Evolutionary conservation across 2,888 invertebrate species (phyloP).

Genomic region (Aricia artaxerxes): DNA sequence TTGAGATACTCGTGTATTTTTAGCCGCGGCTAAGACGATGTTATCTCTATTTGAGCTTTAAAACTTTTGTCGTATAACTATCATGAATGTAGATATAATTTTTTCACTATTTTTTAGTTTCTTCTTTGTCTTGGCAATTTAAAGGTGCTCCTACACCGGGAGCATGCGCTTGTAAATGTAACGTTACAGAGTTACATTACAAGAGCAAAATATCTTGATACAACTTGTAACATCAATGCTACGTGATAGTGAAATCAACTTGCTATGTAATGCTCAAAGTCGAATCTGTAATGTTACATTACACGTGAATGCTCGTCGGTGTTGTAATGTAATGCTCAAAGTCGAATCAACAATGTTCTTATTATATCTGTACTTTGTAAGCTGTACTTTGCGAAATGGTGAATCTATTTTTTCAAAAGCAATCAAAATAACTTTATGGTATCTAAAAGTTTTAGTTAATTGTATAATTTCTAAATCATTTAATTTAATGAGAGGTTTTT

Average conservation of each 20-base stretch:
- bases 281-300: too few relatives aligned
- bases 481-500: background rate
- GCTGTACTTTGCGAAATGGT: background rate
- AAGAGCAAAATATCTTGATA: too few relatives aligned
- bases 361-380: background rate
- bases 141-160: background rate
- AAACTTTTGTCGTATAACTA: background rate
- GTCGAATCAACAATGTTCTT: too few relatives aligned
- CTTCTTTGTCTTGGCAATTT: background rate
- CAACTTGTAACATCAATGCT: too few relatives aligned
- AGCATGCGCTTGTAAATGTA: too few relatives aligned
- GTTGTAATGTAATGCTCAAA: too few relatives aligned
- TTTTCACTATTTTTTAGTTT: background rate
- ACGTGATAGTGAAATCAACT: too few relatives aligned
- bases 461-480: background rate
- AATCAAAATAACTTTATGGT: background rate
- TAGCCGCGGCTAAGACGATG: background rate
- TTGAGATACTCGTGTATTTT: slow-evolving; percentile 18
- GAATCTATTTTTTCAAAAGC: background rate
- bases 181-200: too few relatives aligned
- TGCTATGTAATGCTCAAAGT: too few relatives aligned
- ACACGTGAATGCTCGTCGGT: too few relatives aligned
- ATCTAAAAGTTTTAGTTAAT: background rate
- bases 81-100: background rate
- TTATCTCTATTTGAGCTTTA: slow-evolving; percentile 1